These are phyloP conservation scores for Drosophila mimetica DNA, from an alignment of 2,888 invertebrate species.

Conservation along the genomic window DNA sequence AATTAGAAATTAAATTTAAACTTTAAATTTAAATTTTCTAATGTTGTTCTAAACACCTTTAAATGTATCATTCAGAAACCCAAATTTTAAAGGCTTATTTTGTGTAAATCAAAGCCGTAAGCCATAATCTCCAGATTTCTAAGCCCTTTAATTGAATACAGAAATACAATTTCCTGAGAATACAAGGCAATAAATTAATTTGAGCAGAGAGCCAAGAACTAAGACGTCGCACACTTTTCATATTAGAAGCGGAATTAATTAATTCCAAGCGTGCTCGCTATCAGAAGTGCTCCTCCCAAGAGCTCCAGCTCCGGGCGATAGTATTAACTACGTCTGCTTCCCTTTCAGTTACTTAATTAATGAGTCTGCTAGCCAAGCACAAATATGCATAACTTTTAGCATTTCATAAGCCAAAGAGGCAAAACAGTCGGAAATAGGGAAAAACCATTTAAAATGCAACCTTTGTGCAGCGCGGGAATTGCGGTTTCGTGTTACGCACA, in stretches of 20 bases:
- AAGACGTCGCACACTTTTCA: constrained; percentile 28
- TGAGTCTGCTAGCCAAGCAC: constrained; percentile 20
- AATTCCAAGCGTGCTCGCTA: constrained; percentile 61
- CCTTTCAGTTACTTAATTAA: constrained; percentile 64
- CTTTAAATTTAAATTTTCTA: no score
- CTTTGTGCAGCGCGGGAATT: constrained; percentile 22
- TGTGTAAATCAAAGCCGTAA: constrained; percentile 1
- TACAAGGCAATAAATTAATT: constrained; percentile 62
- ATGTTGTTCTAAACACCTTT: no score
- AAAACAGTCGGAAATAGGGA: constrained; percentile 1
- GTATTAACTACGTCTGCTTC: constrained; percentile 58
- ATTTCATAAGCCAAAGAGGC: constrained; percentile 1
- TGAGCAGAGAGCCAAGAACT: constrained; percentile 29
- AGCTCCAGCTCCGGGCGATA: constrained; percentile 25
- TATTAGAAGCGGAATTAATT: constrained; percentile 54
- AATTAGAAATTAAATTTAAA: no score
- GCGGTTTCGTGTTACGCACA: constrained; percentile 41
- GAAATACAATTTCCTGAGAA: constrained; percentile 6
- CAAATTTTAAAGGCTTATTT: constrained; percentile 8
- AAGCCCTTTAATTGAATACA: background rate
- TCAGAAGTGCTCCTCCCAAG: constrained; percentile 55
- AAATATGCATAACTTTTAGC: constrained; percentile 18
- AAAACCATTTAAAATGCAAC: constrained; percentile 24
- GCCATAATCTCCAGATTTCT: constrained; percentile 5
- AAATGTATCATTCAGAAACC: background rate